Evolutionary conservation across 2,797 vertebrate species (phyloP).

Genomic region (Anolis apletophallus): DNA sequence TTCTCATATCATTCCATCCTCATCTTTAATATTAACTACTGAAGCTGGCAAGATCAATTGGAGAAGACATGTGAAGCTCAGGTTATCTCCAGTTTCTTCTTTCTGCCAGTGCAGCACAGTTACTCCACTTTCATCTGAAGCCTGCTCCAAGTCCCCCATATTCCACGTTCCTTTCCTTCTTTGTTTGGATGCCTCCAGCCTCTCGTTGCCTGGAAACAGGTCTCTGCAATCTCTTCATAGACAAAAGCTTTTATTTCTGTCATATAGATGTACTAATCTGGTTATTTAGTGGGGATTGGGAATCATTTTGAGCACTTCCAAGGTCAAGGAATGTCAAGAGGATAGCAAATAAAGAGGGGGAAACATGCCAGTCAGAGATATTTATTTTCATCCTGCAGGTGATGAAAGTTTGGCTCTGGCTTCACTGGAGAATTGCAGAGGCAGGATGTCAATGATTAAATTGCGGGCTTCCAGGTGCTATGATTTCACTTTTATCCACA

Average conservation of each 20-base stretch:
- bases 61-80: slow-evolving; percentile 29
- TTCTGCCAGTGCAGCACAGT: slow-evolving; percentile 37
- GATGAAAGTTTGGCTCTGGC: not conserved
- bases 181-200: slow-evolving; percentile 72
- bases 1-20: not conserved
- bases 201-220: slow-evolving; percentile 80
- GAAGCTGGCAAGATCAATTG: slow-evolving; percentile 41
- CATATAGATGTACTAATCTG: slow-evolving; percentile 74
- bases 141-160: slow-evolving; percentile 47
- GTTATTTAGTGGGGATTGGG: slow-evolving; percentile 70
- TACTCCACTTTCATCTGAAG: slow-evolving; percentile 41
- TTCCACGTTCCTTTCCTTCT: slow-evolving; percentile 47
- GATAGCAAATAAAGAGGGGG: not conserved
- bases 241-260: slow-evolving; percentile 78
- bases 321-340: slow-evolving; percentile 41
- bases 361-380: not conserved
- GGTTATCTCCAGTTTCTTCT: slow-evolving; percentile 58
- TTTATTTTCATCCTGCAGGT: not conserved
- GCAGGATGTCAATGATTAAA: not conserved
- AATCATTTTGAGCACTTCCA: slow-evolving; percentile 55
- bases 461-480: no score
- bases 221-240: slow-evolving; percentile 73
- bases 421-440: not conserved
- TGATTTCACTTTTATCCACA: no score
- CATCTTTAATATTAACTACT: slow-evolving; percentile 53